Evolutionary conservation across 2,797 vertebrate species (phyloP).

Genomic region (Cynodonichthys magdalenae): DNA sequence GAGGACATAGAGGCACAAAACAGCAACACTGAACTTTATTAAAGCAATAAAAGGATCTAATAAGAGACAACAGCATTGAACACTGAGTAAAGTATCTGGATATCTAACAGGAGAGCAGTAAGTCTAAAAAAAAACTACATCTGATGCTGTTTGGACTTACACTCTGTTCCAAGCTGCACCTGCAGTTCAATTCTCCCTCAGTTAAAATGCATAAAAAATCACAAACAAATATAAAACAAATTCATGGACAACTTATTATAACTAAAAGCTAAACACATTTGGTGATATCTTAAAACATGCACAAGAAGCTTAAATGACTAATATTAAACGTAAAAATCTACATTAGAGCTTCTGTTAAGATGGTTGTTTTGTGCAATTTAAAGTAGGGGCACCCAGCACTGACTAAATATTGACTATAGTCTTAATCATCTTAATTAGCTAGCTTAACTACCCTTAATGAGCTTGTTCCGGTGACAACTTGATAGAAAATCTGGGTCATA

Average conservation of each 20-base stretch:
- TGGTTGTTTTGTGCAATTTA: too few relatives aligned
- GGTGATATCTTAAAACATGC: not conserved
- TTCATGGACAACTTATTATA: not conserved
- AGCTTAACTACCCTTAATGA: too few relatives aligned
- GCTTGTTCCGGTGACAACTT: too few relatives aligned
- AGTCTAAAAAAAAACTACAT: slow-evolving; percentile 1
- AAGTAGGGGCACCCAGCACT: too few relatives aligned
- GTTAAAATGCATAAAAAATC: slow-evolving; percentile 21
- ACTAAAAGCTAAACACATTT: not conserved
- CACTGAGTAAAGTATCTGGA: slow-evolving; percentile 8
- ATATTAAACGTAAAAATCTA: too few relatives aligned
- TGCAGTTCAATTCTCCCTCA: slow-evolving; percentile 4
- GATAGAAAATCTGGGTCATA: too few relatives aligned
- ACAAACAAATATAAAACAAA: slow-evolving; percentile 8
- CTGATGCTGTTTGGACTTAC: slow-evolving; percentile 34
- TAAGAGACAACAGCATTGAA: not conserved
- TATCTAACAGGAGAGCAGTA: slow-evolving; percentile 20
- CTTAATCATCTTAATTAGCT: too few relatives aligned
- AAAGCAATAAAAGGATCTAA: not conserved
- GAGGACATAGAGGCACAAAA: not conserved
- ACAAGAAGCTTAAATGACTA: not conserved
- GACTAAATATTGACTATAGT: too few relatives aligned
- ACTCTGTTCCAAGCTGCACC: slow-evolving; percentile 17
- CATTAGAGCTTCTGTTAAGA: too few relatives aligned
- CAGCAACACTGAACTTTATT: not conserved